Evolutionary conservation across 2,113 vertebrate genomes (phyloP).

Genomic region (Salvelinus sp.): DNA sequence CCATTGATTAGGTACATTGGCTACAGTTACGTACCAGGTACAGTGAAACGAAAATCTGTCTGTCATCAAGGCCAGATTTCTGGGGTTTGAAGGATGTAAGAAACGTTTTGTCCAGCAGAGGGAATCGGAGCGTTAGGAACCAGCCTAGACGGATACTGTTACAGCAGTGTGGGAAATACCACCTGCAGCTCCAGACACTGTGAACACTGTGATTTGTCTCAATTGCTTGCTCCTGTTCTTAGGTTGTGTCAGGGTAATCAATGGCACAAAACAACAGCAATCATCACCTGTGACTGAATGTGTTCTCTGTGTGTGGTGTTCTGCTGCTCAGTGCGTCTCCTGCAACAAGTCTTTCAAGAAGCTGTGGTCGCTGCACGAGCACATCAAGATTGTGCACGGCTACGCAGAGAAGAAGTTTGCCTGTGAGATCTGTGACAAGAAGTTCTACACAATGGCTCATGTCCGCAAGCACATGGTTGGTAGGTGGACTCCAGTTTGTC

Average conservation of each 20-base stretch:
- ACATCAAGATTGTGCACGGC: slow-evolving; percentile 98
- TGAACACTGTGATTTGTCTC: neutral
- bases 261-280: neutral
- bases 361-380: slow-evolving; percentile 98
- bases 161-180: neutral
- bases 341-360: slow-evolving; percentile 99
- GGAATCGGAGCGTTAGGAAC: slow-evolving; percentile 43
- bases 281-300: neutral
- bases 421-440: slow-evolving; percentile 98
- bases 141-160: neutral
- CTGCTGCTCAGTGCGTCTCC: slow-evolving; percentile 86
- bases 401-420: slow-evolving; percentile 99
- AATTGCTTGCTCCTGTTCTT: neutral
- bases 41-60: neutral
- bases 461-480: slow-evolving; percentile 98
- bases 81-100: neutral
- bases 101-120: slow-evolving; percentile 56
- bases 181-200: neutral
- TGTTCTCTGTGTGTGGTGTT: neutral
- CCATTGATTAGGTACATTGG: neutral
- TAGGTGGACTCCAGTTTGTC: slow-evolving; percentile 73
- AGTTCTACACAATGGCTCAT: slow-evolving; percentile 99
- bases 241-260: neutral
- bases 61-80: too few species aligned
- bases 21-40: neutral